Evolutionary conservation across 2,113 vertebrate species (phyloP), one percentile per base, ranked within the genome.

Genomic region (Nyctibius bracteatus): DNA sequence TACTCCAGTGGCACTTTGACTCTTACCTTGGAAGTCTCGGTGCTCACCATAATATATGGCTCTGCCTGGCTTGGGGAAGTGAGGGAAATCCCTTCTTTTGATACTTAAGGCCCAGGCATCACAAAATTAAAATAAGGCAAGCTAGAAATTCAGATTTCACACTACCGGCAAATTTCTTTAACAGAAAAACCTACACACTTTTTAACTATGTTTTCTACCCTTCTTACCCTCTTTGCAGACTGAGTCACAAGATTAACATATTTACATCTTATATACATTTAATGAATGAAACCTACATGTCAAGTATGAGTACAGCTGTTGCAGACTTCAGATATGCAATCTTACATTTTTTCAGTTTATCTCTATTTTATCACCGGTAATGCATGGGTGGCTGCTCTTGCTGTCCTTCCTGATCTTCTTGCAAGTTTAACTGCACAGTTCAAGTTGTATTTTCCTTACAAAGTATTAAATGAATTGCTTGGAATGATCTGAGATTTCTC

Each of bases 391-490:
- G 54, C 52, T 86, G 78, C 52, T 80, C 41, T 72, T 89, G 39
- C 61, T 88, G 20, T 96, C 95, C 78, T 85, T 87, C 75, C 54
- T 82, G 55, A 95, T 96, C 77, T 85, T 96, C 88, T 92, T 84
- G 81, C 74, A 96, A 95, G 87, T 94, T 71, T 95, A 95, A 87
- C 88, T 90, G 92, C 61, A 94, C 88, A 93, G 90, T 57, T 92
- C 81, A 89, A 91, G 91, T 92, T 96, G 78, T 78, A 96, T 97
- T 97, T 97, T 94, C 85, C 91, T 96, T 95, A 96, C 95, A 96
- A 97, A 97, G 97, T 97, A 97, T 96, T 97, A 96, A 98, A 91
- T 92, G 22, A 83, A 90, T 66, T 86, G 67, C 86, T 97, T 94
- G 88, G 89, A 94, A 94, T 96, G 43, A 95, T 90, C 94, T 81